These are phyloP conservation scores for Novumbra hubbsi DNA, from an alignment of 2,797 vertebrate species.

Conservation along the genomic window DNA sequence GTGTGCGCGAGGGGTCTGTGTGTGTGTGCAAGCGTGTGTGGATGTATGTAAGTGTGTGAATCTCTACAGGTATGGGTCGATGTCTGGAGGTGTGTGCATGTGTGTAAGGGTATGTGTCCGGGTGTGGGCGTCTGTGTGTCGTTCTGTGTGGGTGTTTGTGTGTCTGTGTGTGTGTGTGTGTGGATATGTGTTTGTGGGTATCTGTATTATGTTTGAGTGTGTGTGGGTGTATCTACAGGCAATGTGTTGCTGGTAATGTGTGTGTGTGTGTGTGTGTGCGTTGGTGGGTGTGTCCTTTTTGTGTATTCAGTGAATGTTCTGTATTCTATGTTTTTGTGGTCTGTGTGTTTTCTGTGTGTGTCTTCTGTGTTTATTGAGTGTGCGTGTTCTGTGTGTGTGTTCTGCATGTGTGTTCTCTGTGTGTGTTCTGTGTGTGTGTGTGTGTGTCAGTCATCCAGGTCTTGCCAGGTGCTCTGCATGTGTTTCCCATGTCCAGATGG, in stretches of 20 bases:
- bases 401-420: slow-evolving; percentile 28
- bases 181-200: slow-evolving; percentile 35
- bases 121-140: neutral
- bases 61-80: neutral
- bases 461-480: slow-evolving; percentile 76
- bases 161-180: no score
- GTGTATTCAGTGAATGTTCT: slow-evolving; percentile 27
- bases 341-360: slow-evolving; percentile 22
- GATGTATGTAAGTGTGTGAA: no score
- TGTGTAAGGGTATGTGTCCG: no score
- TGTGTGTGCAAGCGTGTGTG: neutral
- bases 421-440: slow-evolving; percentile 9
- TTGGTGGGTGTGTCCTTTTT: slow-evolving; percentile 32
- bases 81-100: neutral
- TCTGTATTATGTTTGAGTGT: neutral
- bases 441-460: slow-evolving; percentile 62
- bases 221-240: neutral
- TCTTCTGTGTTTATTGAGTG: slow-evolving; percentile 14
- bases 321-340: slow-evolving; percentile 15
- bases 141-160: no score
- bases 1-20: no score
- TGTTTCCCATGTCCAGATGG: slow-evolving; percentile 82
- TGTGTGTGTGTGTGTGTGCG: slow-evolving; percentile 21
- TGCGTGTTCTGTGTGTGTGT: slow-evolving; percentile 37
- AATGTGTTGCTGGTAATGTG: neutral